Evolutionary conservation across 1,140 invertebrate genomes (phyloP).

Genomic region (Gerris buenoi): DNA sequence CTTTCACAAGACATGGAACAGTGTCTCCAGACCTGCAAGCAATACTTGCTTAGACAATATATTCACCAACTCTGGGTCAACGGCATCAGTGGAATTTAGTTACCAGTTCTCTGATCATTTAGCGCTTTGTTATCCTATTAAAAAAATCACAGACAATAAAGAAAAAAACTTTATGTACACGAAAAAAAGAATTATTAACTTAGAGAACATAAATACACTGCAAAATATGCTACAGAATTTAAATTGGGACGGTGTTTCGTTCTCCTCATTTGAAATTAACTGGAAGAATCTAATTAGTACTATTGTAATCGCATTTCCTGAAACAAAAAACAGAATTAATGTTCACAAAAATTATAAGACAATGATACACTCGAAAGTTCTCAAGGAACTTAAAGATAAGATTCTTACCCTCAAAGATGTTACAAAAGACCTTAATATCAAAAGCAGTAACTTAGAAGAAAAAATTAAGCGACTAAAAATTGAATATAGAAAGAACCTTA

Average conservation of each 20-base stretch:
- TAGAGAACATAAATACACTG: background rate
- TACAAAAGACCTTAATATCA: background rate
- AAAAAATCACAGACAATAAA: background rate
- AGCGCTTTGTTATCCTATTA: background rate
- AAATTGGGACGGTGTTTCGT: background rate
- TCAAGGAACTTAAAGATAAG: background rate
- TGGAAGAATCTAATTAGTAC: background rate
- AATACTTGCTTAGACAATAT: background rate
- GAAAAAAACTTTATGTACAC: background rate
- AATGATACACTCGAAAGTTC: background rate
- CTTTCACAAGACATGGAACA: background rate
- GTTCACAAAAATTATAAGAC: background rate
- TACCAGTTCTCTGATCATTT: background rate
- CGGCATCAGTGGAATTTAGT: background rate
- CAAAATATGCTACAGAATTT: background rate
- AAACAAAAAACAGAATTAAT: background rate
- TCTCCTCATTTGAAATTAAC: background rate
- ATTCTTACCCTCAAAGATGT: background rate
- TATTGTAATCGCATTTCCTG: background rate
- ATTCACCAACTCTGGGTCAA: background rate
- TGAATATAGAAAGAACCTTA: background rate
- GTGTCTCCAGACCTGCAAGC: background rate
- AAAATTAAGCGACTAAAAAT: background rate
- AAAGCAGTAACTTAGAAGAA: background rate
- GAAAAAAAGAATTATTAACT: background rate